Base-by-base conservation (phyloP, 2,888 invertebrate genomes). In the Bimastos eiseni region DNA sequence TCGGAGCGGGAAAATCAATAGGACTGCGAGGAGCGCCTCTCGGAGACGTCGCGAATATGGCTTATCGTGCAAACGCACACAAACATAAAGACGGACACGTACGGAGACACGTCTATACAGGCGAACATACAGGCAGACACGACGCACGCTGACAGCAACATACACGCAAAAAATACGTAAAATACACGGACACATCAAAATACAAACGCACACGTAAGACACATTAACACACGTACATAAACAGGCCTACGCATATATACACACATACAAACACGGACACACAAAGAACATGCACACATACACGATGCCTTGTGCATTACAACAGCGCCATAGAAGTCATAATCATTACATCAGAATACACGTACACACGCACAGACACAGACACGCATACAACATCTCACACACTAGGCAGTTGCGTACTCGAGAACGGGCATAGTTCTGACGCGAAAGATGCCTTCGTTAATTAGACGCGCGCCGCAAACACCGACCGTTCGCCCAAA, bases 1-100 rank as follows among this genome's bases (percentile, higher is more conserved):
- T 90, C 90, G 89, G 89, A 34, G 33, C 36, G 41, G 84, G 84
- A 90, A 84, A 90, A 84, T 84, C 84, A 90, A 84, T 83, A 84
- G 83, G 83, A 84, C 37, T 84, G 90, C 34, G 86, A 86, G 19
- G 84, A 84, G 86, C 36, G 86, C 30, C 70, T n/a, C 70, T 70
- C 70, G n/a, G 30, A 70, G 70, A 70, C 70, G 70, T 70, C 70
- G n/a, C 70, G 70, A 70, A n/a, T 70, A 70, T 70, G n/a, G 70
- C 70, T 70, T 70, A n/a, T 70, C 70, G 70, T n/a, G 11, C 70
- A 70, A n/a, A 70, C 30, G 70, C n/a, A n/a, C 70, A n/a, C 70
- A n/a, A 70, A 70, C 70, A n/a, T 70, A n/a, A 5, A 70, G 70
- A 70, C 70, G 70, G 70, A 70, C n/a, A n/a, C 70, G 30, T 70